Base-by-base conservation (phyloP, 1,140 invertebrate genomes). In the Caerostris darwini region DNA sequence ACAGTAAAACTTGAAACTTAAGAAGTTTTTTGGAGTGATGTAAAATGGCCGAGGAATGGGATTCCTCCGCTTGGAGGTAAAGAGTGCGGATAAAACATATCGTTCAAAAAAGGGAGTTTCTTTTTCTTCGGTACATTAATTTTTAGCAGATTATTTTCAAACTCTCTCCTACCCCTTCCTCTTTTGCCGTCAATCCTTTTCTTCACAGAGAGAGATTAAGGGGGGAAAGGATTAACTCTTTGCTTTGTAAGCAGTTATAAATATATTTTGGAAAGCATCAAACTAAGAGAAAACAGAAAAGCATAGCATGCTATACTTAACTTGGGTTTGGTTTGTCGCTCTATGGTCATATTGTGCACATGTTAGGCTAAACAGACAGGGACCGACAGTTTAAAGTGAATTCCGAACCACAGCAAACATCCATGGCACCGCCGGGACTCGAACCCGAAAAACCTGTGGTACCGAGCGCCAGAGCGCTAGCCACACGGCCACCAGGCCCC, bases 21-120 rank as follows among this genome's bases (percentile, higher is more conserved):
- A 94, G 92, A 94, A 94, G 83, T 94, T 94, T 93, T 88, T 94
- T 94, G 92, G 89, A 94, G 86, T 88, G 85, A 93, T 93, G 92
- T 93, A 88, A 93, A 88, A 93, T 88, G 85, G 92, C 69, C 58
- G 59, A 92, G 92, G 90, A 91, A 88, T 19, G n/a, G 58, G 83
- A 88, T 88, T 89, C 92, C 59, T 56, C 64, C 91, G 56, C 64
- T 10, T 34, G 19, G 19, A 87, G 92, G 77, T 85, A 87, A 64
- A 94, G 92, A 81, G 85, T 88, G 85, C 61, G 82, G 67, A 94
- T 93, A 87, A 88, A 88, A 87, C 71, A 89, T 94, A 89, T 61
- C 86, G 69, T 89, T 57, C 86, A 54, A 61, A 89, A 89, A n/a
- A n/a, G n/a, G n/a, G 92, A 69, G 92, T 89, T 85, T 92, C 54